Evolutionary conservation across 2,113 vertebrate species (phyloP).

Genomic region (Sander vitreus): DNA sequence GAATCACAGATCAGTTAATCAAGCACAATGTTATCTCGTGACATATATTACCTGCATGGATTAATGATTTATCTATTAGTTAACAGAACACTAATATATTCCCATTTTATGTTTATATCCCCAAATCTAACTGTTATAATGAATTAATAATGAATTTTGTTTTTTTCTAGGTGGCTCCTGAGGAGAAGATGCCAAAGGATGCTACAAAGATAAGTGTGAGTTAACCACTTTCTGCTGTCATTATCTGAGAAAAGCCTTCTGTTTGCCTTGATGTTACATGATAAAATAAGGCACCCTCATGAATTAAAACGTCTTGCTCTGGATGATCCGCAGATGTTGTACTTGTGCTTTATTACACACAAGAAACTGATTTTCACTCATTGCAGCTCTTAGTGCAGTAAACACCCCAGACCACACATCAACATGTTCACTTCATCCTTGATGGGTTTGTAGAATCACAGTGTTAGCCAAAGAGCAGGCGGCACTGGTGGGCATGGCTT

Average conservation of each 20-base stretch:
- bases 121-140: background rate
- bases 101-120: background rate
- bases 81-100: background rate
- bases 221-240: slow-evolving; percentile 57
- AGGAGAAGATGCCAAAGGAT: slow-evolving; percentile 90
- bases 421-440: slow-evolving; percentile 18
- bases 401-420: background rate
- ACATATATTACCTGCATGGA: background rate
- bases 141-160: background rate
- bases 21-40: background rate
- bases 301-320: slow-evolving; percentile 38
- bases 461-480: slow-evolving; percentile 31
- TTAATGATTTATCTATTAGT: background rate
- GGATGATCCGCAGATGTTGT: slow-evolving; percentile 43
- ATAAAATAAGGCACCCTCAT: slow-evolving; percentile 21
- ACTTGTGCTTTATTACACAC: slow-evolving; percentile 4
- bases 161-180: slow-evolving; percentile 85
- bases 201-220: slow-evolving; percentile 97
- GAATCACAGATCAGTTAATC: background rate
- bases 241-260: slow-evolving; percentile 16
- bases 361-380: slow-evolving; percentile 4
- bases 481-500: slow-evolving; percentile 2
- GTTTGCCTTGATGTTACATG: slow-evolving; percentile 26
- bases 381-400: background rate
- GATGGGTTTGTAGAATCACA: slow-evolving; percentile 31